These are phyloP conservation scores for Microcebus ravelobensis DNA, from an alignment of 2,113 vertebrate species.

Conservation along the genomic window DNA sequence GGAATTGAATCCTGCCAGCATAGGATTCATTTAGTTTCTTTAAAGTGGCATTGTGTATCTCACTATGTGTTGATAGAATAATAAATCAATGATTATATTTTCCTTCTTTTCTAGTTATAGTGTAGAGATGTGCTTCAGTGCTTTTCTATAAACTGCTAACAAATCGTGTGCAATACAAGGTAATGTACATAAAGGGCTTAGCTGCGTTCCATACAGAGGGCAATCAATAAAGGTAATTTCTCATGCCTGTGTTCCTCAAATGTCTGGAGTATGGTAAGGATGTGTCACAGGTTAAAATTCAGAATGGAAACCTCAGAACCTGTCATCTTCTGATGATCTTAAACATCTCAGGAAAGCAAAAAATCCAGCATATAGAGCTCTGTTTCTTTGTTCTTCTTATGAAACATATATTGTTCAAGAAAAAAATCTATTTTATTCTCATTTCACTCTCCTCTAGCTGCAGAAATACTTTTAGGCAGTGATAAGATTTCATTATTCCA, in stretches of 20 bases:
- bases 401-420: constrained; percentile 57
- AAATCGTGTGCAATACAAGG: background rate
- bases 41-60: background rate
- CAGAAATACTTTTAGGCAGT: constrained; percentile 44
- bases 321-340: constrained; percentile 47
- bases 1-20: background rate
- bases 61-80: background rate
- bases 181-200: background rate
- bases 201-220: background rate
- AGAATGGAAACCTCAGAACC: constrained; percentile 25
- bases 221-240: constrained; percentile 30
- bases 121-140: background rate
- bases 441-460: constrained; percentile 55
- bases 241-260: background rate
- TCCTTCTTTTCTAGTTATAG: background rate
- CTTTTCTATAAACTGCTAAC: background rate
- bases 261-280: background rate
- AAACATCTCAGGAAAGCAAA: constrained; percentile 52
- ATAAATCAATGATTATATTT: background rate
- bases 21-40: background rate
- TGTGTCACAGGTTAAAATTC: constrained; percentile 48
- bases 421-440: constrained; percentile 53
- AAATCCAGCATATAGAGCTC: constrained; percentile 39
- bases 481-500: constrained; percentile 64
- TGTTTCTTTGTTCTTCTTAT: constrained; percentile 64